Evolutionary conservation across 2,113 vertebrate genomes (phyloP).

Genomic region (Pan troglodytes): NHGRI_mPanTro3-v2.1_pri NC_072415.2:61941501-61942000

Average conservation of each 20-base stretch:
- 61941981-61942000: background rate
- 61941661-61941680: background rate
- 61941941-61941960: background rate
- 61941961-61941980: background rate
- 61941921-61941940: background rate
- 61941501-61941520: background rate
- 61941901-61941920: background rate
- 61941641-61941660: background rate
- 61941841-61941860: background rate
- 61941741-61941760: conserved; percentile 2
- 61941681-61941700: background rate
- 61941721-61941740: background rate
- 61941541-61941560: background rate
- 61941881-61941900: background rate
- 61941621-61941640: background rate
- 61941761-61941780: background rate
- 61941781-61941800: background rate
- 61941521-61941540: background rate
- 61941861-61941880: background rate
- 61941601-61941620: background rate
- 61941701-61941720: background rate
- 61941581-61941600: background rate
- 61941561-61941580: background rate
- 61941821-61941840: conserved; percentile 18
- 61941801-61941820: conserved; percentile 34